Conservation (phyloP, 2,113 vertebrate species). For the Jaculus jaculus region DNA sequence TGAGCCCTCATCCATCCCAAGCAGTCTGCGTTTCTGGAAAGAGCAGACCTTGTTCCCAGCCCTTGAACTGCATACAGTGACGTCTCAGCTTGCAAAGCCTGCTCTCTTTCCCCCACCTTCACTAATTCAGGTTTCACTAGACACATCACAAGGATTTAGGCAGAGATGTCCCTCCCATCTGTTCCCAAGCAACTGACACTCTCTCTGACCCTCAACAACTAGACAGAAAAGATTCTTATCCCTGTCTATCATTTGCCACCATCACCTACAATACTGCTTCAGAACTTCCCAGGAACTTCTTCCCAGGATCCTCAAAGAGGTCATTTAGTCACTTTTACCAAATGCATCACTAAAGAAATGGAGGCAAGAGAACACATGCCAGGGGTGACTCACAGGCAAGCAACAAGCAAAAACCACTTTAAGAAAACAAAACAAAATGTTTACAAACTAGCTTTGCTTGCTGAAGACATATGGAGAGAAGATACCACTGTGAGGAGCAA, state of each 20-base stretch:
- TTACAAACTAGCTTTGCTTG: not conserved
- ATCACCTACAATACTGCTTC: not conserved
- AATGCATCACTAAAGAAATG: not conserved
- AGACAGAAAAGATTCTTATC: not conserved
- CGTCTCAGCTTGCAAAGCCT: not conserved
- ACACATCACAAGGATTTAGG: too few relatives aligned
- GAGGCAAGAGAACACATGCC: not conserved
- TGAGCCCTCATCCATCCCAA: not conserved
- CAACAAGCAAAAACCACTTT: not conserved
- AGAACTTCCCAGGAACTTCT: not conserved
- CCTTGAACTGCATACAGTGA: not conserved
- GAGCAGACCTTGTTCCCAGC: not conserved
- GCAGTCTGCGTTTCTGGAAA: not conserved
- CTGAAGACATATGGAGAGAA: not conserved
- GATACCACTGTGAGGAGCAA: not conserved
- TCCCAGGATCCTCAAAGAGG: not conserved
- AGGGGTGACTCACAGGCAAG: not conserved
- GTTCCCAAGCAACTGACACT: not conserved
- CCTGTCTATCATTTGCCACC: not conserved
- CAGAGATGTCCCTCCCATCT: accelerated
- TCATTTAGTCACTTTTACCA: accelerated
- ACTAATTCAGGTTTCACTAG: too few relatives aligned
- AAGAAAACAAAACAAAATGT: not conserved
- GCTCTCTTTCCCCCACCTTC: not conserved
- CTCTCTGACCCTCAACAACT: not conserved